Conservation (phyloP, 1,140 invertebrate species). For the Drosophila parabipectinata region DNA sequence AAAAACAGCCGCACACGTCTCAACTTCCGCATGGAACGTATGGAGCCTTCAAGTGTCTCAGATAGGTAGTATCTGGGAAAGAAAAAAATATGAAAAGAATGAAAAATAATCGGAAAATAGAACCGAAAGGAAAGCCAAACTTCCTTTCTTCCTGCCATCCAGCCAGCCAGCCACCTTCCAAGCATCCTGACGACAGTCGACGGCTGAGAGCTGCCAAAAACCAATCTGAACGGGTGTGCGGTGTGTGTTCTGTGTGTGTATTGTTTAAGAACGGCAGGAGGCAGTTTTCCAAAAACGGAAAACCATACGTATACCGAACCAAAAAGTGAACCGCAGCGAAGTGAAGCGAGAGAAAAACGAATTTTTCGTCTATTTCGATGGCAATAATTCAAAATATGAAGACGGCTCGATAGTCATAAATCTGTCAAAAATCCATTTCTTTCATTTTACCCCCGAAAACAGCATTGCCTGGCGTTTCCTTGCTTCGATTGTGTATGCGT, state of each 20-base stretch:
- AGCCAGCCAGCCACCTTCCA: slow-evolving; percentile 10
- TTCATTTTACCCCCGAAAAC: slow-evolving; percentile 75
- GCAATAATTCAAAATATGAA: slow-evolving; percentile 84
- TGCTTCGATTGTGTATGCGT: slow-evolving; percentile 25
- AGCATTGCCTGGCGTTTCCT: slow-evolving; percentile 72
- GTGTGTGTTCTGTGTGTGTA: slow-evolving; percentile 19
- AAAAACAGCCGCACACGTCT: slow-evolving; percentile 14
- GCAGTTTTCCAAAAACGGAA: slow-evolving; percentile 44
- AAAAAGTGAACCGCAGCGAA: slow-evolving; percentile 28
- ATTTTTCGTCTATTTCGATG: slow-evolving; percentile 84
- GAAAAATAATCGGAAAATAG: slow-evolving; percentile 28
- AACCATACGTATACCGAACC: slow-evolving; percentile 11
- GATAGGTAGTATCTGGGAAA: slow-evolving; percentile 4
- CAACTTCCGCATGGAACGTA: slow-evolving; percentile 19
- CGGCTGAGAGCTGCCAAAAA: slow-evolving; percentile 42
- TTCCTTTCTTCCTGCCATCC: slow-evolving; percentile 14
- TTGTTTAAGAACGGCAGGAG: slow-evolving; percentile 42
- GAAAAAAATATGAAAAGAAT: background rate
- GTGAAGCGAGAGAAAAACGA: slow-evolving; percentile 55
- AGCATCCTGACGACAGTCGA: slow-evolving; percentile 20
- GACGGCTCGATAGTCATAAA: slow-evolving; percentile 83
- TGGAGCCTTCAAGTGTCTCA: slow-evolving; percentile 24
- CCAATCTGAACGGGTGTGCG: slow-evolving; percentile 24
- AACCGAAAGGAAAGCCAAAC: slow-evolving; percentile 28
- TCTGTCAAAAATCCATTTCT: slow-evolving; percentile 84